Conservation (phyloP, 2,113 vertebrate species). For the Panthera tigris region DNA sequence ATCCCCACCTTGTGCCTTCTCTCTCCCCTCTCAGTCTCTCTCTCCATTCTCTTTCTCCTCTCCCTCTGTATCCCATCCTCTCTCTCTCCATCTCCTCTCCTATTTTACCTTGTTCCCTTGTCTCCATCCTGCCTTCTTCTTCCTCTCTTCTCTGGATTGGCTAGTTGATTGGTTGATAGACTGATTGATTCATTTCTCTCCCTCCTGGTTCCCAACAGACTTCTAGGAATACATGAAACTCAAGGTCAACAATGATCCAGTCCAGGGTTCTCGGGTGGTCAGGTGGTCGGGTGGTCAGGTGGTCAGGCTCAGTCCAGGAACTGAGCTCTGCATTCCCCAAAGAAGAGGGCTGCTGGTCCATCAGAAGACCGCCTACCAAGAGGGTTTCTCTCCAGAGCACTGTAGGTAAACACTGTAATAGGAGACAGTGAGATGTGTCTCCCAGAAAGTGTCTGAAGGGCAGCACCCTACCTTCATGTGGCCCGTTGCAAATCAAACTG, state of each 20-base stretch:
- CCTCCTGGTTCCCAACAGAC: neutral
- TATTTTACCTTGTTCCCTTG: neutral
- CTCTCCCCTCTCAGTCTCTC: neutral
- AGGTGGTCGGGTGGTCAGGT: accelerated
- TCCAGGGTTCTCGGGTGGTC: neutral
- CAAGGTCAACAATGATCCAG: neutral
- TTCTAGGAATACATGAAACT: neutral
- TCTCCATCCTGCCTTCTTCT: neutral
- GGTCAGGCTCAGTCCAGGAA: neutral
- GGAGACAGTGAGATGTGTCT: neutral
- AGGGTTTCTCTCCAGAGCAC: neutral
- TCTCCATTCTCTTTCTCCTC: neutral
- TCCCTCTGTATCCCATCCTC: neutral
- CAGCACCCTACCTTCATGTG: neutral
- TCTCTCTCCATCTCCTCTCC: neutral
- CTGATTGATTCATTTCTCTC: neutral
- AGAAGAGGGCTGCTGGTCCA: neutral
- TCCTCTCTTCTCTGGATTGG: neutral
- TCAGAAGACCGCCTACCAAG: neutral
- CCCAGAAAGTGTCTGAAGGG: neutral
- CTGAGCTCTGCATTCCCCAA: neutral
- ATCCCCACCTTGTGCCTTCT: accelerated
- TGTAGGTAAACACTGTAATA: neutral
- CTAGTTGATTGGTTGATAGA: neutral
- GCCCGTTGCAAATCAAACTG: neutral